Conservation (phyloP, 2,888 invertebrate species). For the Crematogaster levior region DNA sequence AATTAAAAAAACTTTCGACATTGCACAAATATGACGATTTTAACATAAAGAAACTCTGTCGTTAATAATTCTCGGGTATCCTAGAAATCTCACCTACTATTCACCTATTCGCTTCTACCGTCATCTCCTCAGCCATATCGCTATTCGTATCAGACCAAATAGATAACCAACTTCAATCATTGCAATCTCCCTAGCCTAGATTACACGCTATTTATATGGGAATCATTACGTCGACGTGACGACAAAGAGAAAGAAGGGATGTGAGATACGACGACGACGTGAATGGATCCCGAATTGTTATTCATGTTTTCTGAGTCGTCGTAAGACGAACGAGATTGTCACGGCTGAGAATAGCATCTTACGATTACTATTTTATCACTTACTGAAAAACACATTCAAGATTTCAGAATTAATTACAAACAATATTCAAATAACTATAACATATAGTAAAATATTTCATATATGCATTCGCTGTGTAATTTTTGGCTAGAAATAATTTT, state of each 20-base stretch:
- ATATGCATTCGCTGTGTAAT: not conserved
- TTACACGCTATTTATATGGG: conserved; percentile 7
- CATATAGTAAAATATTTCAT: not conserved
- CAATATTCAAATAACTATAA: not conserved
- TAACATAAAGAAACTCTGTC: not conserved
- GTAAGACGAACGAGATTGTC: conserved; percentile 50
- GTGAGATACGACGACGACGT: conserved; percentile 48
- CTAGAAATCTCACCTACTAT: not conserved
- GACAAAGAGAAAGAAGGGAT: conserved; percentile 32
- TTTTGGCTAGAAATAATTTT: not conserved
- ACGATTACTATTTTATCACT: not conserved
- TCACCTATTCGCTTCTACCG: not conserved
- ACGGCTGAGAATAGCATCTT: not conserved
- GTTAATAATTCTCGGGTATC: not conserved
- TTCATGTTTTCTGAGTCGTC: conserved; percentile 19
- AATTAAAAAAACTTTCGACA: not conserved
- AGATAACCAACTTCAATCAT: conserved; percentile 24
- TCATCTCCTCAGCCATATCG: not conserved
- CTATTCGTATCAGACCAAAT: not conserved
- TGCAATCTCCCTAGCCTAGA: not conserved
- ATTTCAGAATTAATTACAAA: not conserved
- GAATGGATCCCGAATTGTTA: conserved; percentile 38
- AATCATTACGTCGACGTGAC: conserved; percentile 21
- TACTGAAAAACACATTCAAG: not conserved
- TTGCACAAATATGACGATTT: not conserved